A percentile compares a stretch with the other conserved stretches of the same genome.
These are phyloP conservation scores for Drosophila repleta DNA, from an alignment of 1,140 invertebrate species.

Conservation along the genomic window DNA sequence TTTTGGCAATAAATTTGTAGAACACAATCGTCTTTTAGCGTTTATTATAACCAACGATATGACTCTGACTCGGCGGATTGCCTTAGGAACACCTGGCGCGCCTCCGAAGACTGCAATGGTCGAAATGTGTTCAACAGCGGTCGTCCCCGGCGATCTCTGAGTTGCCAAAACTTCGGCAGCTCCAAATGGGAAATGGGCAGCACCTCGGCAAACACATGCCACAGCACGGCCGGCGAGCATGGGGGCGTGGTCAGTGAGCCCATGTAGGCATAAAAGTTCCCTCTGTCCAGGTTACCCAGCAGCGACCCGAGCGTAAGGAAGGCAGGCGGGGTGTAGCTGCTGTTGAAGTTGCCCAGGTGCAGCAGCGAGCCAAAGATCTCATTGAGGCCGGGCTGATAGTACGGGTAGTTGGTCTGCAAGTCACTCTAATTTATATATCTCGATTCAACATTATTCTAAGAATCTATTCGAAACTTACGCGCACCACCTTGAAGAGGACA, in stretches of 20 bases:
- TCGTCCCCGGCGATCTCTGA: conserved; percentile 85
- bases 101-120: conserved; percentile 86
- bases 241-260: conserved; percentile 97
- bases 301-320: conserved; percentile 68
- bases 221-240: conserved; percentile 94
- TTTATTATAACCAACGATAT: conserved; percentile 48
- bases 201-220: conserved; percentile 93
- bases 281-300: conserved; percentile 83
- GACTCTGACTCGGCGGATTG: conserved; percentile 73
- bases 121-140: conserved; percentile 86
- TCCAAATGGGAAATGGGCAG: conserved; percentile 83
- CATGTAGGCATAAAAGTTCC: conserved; percentile 91
- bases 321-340: conserved; percentile 59
- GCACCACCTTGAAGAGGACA: conserved; percentile 91
- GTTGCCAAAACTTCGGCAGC: conserved; percentile 87
- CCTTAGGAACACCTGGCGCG: conserved; percentile 86
- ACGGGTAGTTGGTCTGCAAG: conserved; percentile 21
- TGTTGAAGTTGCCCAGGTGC: conserved; percentile 60
- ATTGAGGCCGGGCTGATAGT: conserved; percentile 55
- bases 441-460: not conserved
- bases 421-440: not conserved
- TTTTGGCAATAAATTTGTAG: conserved; percentile 33
- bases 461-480: conserved; percentile 65
- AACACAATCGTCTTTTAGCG: not conserved
- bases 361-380: conserved; percentile 61